phyloP scores from a whole-genome alignment of 2,113 vertebrate genomes.

The Prunella himalayana region DNA sequence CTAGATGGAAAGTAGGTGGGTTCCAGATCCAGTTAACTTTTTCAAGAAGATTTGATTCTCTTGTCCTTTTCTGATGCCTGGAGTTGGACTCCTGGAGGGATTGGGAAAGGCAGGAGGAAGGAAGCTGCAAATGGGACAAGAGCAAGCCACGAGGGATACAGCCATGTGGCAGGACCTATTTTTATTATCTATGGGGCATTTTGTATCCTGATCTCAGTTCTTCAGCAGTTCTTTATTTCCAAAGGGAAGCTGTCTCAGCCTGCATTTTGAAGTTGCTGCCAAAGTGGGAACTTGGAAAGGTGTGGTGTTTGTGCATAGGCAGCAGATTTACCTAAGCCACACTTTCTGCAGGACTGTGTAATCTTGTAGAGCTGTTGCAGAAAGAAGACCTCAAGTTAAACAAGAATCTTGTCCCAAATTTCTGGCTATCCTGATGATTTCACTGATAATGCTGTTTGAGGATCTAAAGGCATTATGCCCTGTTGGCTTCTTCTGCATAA shows the following conservation, averaged over 20 bases:
- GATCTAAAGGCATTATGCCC: constrained; percentile 38
- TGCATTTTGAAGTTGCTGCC: background rate
- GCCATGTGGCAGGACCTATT: background rate
- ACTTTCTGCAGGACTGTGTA: background rate
- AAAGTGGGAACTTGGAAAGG: background rate
- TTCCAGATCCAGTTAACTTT: background rate
- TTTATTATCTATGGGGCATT: background rate
- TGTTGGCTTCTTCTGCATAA: constrained; percentile 44
- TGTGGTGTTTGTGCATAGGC: background rate
- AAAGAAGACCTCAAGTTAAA: background rate
- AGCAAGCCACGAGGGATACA: background rate
- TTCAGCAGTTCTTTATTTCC: background rate
- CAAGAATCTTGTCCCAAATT: background rate
- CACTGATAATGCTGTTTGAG: background rate
- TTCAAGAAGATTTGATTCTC: background rate
- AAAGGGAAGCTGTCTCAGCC: background rate
- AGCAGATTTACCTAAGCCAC: background rate
- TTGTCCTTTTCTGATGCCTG: background rate
- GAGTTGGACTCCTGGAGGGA: background rate
- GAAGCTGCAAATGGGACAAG: constrained; percentile 43
- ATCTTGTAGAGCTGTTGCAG: background rate
- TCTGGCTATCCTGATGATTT: background rate
- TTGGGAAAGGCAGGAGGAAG: background rate
- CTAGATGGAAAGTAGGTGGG: background rate
- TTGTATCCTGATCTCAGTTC: background rate